Conservation (phyloP, 2,888 invertebrate species). For the Cremastinae sp. region DNA sequence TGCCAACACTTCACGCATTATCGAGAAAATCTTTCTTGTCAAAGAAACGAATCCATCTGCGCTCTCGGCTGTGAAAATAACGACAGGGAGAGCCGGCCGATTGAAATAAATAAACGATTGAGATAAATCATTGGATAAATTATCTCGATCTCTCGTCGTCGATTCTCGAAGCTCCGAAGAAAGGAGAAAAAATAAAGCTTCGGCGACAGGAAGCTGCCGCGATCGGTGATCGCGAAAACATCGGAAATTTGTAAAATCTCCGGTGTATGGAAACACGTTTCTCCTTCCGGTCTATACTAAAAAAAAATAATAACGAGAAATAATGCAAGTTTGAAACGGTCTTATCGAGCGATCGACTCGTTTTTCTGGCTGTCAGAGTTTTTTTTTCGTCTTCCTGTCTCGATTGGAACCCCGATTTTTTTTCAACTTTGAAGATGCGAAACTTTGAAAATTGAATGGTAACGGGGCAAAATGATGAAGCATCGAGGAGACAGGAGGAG, state of each 20-base stretch:
- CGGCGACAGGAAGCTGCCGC: background rate
- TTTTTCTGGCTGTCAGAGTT: no score
- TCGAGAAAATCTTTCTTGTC: slow-evolving; percentile 53
- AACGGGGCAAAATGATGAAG: background rate
- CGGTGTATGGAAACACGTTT: no score
- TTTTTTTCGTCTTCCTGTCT: background rate
- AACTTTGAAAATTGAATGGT: slow-evolving; percentile 1
- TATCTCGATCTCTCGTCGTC: slow-evolving; percentile 32
- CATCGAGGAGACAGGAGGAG: background rate
- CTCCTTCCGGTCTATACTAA: no score
- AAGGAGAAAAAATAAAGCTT: background rate
- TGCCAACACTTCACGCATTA: slow-evolving; percentile 13
- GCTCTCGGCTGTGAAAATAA: slow-evolving; percentile 6
- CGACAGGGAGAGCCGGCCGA: slow-evolving; percentile 54
- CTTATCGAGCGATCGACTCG: no score
- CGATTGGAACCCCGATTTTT: slow-evolving; percentile 1
- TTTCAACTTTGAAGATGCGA: slow-evolving; percentile 1
- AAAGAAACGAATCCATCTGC: slow-evolving; percentile 33
- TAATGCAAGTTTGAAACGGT: background rate
- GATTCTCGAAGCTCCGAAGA: background rate
- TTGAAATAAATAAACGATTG: slow-evolving; percentile 71
- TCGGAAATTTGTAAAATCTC: background rate
- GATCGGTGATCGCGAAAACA: no score
- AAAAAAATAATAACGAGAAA: background rate
- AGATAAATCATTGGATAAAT: slow-evolving; percentile 69